These are phyloP conservation scores for Nymphalis urticae DNA, from an alignment of 2,888 invertebrate species.

Conservation along the genomic window DNA sequence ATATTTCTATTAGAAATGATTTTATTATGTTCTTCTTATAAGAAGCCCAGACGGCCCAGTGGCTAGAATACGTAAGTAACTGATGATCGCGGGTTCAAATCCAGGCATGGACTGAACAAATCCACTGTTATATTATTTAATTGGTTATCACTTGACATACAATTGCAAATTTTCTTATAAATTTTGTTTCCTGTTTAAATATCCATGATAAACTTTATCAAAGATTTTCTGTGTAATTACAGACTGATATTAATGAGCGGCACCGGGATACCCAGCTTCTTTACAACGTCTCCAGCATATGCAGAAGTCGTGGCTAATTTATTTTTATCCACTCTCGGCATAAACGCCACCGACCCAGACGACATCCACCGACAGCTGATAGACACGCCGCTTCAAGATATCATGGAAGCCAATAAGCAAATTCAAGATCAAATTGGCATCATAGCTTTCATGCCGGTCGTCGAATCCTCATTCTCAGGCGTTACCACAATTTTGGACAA, in stretches of 20 bases:
- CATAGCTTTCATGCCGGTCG: conserved; percentile 60
- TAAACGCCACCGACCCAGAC: conserved; percentile 57
- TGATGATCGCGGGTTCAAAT: too few relatives aligned
- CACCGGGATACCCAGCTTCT: conserved; percentile 54
- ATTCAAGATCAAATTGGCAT: conserved; percentile 57
- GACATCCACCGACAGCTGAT: conserved; percentile 56
- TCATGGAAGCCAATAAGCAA: conserved; percentile 54
- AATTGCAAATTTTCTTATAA: too few relatives aligned
- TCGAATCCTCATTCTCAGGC: conserved; percentile 58
- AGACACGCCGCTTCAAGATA: conserved; percentile 54
- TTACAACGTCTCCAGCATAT: conserved; percentile 55
- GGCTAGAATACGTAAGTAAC: too few relatives aligned
- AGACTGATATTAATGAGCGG: conserved; percentile 70
- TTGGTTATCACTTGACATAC: too few relatives aligned
- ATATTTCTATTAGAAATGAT: too few relatives aligned
- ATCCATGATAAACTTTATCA: background rate
- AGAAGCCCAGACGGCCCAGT: too few relatives aligned
- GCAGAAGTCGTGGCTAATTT: conserved; percentile 50
- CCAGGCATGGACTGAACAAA: too few relatives aligned
- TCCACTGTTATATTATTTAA: too few relatives aligned
- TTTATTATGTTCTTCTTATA: too few relatives aligned
- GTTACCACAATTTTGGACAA: conserved; percentile 61
- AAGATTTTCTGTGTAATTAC: conserved; percentile 42
- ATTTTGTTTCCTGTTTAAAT: background rate
- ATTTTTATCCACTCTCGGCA: conserved; percentile 69